Evolutionary conservation across 2,113 vertebrate species (phyloP).

Genomic region (Tenebrosternarchus preto): DNA sequence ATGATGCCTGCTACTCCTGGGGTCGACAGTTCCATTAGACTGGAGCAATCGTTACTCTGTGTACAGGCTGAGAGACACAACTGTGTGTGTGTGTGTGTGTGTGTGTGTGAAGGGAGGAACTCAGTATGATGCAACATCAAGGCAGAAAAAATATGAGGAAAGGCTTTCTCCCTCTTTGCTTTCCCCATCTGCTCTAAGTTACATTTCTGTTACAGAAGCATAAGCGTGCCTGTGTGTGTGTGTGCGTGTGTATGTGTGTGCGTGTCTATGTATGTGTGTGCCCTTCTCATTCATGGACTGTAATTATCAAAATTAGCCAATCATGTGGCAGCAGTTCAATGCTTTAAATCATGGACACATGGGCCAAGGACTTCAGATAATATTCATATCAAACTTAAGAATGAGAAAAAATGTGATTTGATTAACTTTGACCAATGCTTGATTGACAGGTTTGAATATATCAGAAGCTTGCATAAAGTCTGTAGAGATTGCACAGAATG

Average conservation of each 20-base stretch:
- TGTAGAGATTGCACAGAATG: too few relatives aligned
- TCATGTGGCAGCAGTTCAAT: too few relatives aligned
- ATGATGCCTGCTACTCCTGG: background rate
- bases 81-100: conserved; percentile 52
- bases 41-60: background rate
- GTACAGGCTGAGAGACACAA: background rate
- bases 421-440: too few relatives aligned
- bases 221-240: background rate
- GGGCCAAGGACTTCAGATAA: too few relatives aligned
- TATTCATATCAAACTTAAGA: too few relatives aligned
- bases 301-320: too few relatives aligned
- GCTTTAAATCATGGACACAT: too few relatives aligned
- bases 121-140: background rate
- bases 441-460: too few relatives aligned
- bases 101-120: too few relatives aligned
- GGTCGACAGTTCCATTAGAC: conserved; percentile 36
- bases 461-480: too few relatives aligned
- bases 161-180: conserved; percentile 10
- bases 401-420: too few relatives aligned
- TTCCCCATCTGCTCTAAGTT: conserved; percentile 28
- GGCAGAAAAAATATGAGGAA: background rate
- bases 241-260: background rate
- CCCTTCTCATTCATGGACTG: too few relatives aligned
- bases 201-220: conserved; percentile 25
- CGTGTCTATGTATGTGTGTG: conserved; percentile 10